Evolutionary conservation across 2,113 vertebrate species (phyloP).

Genomic region (Rhabdornis inornatus): DNA sequence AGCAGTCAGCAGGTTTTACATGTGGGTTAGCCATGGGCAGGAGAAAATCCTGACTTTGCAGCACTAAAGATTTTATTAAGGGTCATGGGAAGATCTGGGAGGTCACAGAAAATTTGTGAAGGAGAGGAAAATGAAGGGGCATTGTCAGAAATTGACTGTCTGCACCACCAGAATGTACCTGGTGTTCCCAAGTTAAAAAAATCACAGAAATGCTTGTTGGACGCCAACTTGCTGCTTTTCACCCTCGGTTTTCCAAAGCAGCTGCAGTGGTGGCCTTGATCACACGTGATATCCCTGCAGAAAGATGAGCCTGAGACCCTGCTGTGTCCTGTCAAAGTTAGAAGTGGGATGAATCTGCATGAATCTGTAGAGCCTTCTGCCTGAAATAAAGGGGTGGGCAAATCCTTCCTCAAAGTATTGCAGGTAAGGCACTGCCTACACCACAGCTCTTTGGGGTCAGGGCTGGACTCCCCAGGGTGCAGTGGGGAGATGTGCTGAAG

Average conservation of each 20-base stretch:
- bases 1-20: background rate
- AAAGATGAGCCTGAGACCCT: background rate
- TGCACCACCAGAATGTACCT: background rate
- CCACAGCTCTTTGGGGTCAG: background rate
- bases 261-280: background rate
- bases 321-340: background rate
- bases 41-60: background rate
- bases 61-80: background rate
- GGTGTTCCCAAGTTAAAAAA: background rate
- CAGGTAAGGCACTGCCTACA: background rate
- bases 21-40: rapidly evolving
- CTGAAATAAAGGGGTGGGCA: background rate
- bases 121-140: background rate
- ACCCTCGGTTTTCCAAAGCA: background rate
- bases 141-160: background rate
- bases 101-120: background rate
- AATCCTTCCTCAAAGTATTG: background rate
- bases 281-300: background rate
- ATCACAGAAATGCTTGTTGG: background rate
- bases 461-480: background rate
- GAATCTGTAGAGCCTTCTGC: background rate
- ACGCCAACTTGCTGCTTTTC: background rate
- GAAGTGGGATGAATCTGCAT: background rate
- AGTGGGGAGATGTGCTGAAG: background rate
- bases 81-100: background rate